These are phyloP conservation scores for Hybos culiciformis DNA, from an alignment of 2,888 invertebrate species.

Conservation along the genomic window DNA sequence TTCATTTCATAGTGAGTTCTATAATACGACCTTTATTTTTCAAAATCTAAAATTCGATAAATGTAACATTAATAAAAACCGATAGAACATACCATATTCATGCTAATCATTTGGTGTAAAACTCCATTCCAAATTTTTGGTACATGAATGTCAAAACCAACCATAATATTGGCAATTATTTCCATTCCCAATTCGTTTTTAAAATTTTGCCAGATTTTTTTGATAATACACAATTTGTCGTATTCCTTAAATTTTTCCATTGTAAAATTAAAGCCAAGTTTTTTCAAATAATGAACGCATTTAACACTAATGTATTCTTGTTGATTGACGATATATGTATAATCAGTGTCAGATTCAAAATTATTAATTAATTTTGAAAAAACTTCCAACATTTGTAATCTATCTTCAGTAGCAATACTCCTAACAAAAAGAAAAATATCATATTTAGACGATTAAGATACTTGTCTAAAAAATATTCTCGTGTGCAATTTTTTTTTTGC, in stretches of 20 bases:
- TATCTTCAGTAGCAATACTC: constrained; percentile 24
- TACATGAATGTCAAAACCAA: constrained; percentile 30
- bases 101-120: constrained; percentile 32
- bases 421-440: constrained; percentile 6
- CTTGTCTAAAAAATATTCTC: not conserved
- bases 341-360: constrained; percentile 17
- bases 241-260: constrained; percentile 31
- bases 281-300: constrained; percentile 32
- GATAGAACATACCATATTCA: constrained; percentile 26
- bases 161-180: constrained; percentile 31
- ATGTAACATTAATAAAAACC: not conserved
- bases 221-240: constrained; percentile 32
- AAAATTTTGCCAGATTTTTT: constrained; percentile 32
- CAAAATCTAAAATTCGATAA: too few species aligned
- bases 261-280: constrained; percentile 31
- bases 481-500: not conserved
- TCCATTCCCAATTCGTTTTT: constrained; percentile 28
- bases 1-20: too few species aligned
- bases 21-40: too few species aligned
- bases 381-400: constrained; percentile 33
- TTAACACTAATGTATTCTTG: constrained; percentile 31
- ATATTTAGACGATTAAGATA: not conserved
- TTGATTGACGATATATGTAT: constrained; percentile 26
- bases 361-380: constrained; percentile 32
- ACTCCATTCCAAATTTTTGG: constrained; percentile 35